Conservation (phyloP, 2,797 vertebrate species). For the Coregonus suidteri region DNA sequence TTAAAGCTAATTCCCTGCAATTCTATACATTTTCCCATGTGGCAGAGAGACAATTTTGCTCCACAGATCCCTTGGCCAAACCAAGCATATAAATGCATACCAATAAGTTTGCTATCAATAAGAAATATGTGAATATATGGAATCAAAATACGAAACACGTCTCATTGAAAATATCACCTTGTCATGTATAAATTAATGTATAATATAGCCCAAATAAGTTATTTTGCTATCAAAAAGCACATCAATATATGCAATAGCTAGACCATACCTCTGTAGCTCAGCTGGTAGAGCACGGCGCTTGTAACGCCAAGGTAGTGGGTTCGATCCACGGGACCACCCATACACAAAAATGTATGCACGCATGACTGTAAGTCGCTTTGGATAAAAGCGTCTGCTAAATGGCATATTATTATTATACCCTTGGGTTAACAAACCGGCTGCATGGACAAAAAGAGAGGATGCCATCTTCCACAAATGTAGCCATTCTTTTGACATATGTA, state of each 20-base stretch:
- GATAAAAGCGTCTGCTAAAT: too few relatives aligned
- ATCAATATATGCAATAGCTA: conserved; percentile 2
- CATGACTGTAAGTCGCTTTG: too few relatives aligned
- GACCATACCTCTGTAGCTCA: too few relatives aligned
- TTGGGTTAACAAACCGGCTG: too few relatives aligned
- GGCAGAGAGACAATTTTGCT: too few relatives aligned
- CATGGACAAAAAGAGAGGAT: conserved; percentile 2
- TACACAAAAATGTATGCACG: too few relatives aligned
- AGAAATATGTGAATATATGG: conserved; percentile 26
- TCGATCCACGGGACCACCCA: too few relatives aligned
- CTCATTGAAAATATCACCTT: conserved; percentile 39
- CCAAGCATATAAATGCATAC: conserved; percentile 11
- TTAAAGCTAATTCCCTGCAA: too few relatives aligned
- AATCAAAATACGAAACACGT: conserved; percentile 37
- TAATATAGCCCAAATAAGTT: neutral
- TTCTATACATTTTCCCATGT: too few relatives aligned
- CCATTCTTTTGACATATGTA: conserved; percentile 3
- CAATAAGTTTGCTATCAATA: conserved; percentile 21
- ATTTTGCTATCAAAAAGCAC: conserved; percentile 1
- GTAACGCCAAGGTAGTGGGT: too few relatives aligned
- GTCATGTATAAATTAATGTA: conserved; percentile 32
- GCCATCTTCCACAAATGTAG: neutral
- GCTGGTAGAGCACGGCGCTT: too few relatives aligned
- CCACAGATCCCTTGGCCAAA: neutral
- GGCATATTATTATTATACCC: too few relatives aligned